phyloP scores from a whole-genome alignment of 2,888 invertebrate species.

The Epistrophe eligans region DNA sequence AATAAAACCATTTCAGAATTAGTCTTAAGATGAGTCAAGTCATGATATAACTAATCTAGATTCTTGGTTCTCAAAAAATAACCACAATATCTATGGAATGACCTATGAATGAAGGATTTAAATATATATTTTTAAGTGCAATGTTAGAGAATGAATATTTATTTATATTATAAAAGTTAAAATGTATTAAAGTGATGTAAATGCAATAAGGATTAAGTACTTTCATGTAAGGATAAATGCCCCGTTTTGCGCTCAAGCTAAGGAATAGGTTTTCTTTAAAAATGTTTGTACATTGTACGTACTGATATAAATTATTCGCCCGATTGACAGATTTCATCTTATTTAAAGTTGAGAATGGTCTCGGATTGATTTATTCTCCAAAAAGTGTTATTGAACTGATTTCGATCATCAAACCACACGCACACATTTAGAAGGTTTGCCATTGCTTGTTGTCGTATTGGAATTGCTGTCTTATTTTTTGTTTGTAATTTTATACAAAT shows the following conservation, averaged over 20 bases:
- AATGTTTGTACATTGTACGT: not conserved
- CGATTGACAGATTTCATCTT: not conserved
- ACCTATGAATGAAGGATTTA: not conserved
- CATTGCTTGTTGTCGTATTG: not conserved
- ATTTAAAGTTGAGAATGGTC: slow-evolving; percentile 3
- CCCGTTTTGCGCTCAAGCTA: not conserved
- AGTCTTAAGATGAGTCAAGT: no score
- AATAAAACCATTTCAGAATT: no score
- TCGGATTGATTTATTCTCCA: not conserved
- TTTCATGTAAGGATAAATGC: not conserved
- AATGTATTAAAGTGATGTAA: no score
- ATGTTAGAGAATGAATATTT: not conserved
- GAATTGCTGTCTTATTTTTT: not conserved
- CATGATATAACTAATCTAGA: no score
- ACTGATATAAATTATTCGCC: not conserved
- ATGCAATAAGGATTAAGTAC: no score
- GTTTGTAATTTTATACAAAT: not conserved
- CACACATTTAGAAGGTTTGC: not conserved
- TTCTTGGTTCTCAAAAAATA: no score
- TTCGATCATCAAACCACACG: not conserved
- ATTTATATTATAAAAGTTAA: not conserved
- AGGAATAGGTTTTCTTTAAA: not conserved
- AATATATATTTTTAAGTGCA: not conserved
- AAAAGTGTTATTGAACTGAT: not conserved
- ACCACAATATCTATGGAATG: not conserved